Base-by-base conservation (phyloP, 2,888 invertebrate genomes). In the Eupithecia vulgata region DNA sequence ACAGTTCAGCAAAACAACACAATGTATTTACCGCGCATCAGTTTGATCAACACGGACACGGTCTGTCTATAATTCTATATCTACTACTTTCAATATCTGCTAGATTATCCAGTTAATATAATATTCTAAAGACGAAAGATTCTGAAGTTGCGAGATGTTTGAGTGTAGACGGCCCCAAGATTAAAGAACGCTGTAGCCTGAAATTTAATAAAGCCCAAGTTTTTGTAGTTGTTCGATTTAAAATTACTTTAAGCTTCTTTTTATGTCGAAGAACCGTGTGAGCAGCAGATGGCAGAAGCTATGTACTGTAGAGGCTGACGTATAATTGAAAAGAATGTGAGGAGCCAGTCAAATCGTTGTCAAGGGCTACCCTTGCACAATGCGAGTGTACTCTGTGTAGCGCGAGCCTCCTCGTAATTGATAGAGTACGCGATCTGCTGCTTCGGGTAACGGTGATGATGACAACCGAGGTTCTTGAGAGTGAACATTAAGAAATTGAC, bases 341-440 rank as follows among this genome's bases (percentile, higher is more conserved):
- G 59, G 71, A 48, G 67, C 30, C 37, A 71, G 48, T 40, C 64
- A 68, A 52, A 68, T 42, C 42, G 66, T 6, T 48, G 52, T 64
- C 67, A 40, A 75, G 67, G 72, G 78, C 81, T 76, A 34, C 52
- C n/a, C n/a, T n/a, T n/a, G 21, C 79, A 79, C 82, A 73, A 73
- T 71, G 81, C 78, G 67, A 80, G 73, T 80, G 81, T 81, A 83
- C 79, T 72, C 66, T 79, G 80, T 78, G 70, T 82, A 72, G 83
- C 79, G 66, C 81, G 74, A 82, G 81, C 83, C 70, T 76, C 70
- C 79, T 2, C 78, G 72, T 75, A 70, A 74, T 73, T 68, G 72
- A 73, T 75, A 75, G 76, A 66, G 42, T 52, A 21, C 21, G 52
- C 68, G 45, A 76, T 72, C 69, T 73, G 77, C 70, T 73, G 77